phyloP scores from a whole-genome alignment of 92 coral and sea anemone genomes.

The Desmophyllum pertusum region DNA sequence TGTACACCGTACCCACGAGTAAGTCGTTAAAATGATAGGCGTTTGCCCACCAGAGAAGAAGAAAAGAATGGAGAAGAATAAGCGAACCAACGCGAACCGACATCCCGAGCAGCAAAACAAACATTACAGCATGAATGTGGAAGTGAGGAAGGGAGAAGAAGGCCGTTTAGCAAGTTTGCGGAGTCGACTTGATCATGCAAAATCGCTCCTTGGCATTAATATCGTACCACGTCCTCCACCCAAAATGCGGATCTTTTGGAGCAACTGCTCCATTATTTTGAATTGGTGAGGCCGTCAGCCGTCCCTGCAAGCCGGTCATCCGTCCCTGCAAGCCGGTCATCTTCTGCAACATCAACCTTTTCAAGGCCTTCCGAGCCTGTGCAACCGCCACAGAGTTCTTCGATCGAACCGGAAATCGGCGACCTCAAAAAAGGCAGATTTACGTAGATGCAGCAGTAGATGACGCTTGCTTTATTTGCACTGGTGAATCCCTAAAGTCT shows the following conservation, averaged over 20 bases:
- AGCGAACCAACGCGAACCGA: slow-evolving; percentile 10
- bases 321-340: neutral
- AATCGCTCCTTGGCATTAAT: slow-evolving; percentile 24
- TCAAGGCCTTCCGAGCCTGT: no score
- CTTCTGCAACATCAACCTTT: neutral
- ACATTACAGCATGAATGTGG: slow-evolving; percentile 12
- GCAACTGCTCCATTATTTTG: slow-evolving; percentile 3
- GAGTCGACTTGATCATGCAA: slow-evolving; percentile 13
- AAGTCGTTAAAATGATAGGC: no score
- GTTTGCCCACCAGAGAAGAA: slow-evolving; percentile 19
- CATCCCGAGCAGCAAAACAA: slow-evolving; percentile 10
- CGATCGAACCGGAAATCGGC: neutral
- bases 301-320: neutral
- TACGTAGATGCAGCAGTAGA: slow-evolving; percentile 22
- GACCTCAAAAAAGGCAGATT: slow-evolving; percentile 27
- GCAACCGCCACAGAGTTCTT: neutral
- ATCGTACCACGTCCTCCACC: neutral
- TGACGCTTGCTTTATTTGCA: slow-evolving; percentile 27
- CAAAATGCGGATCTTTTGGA: slow-evolving; percentile 38
- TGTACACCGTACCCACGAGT: no score
- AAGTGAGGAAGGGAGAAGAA: slow-evolving; percentile 18
- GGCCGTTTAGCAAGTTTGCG: slow-evolving; percentile 3
- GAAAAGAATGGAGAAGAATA: slow-evolving; percentile 1
- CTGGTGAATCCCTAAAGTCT: slow-evolving; percentile 23
- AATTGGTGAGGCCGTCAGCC: neutral